phyloP scores from a whole-genome alignment of 1,140 invertebrate genomes.

The Bradynema listronoti region DNA sequence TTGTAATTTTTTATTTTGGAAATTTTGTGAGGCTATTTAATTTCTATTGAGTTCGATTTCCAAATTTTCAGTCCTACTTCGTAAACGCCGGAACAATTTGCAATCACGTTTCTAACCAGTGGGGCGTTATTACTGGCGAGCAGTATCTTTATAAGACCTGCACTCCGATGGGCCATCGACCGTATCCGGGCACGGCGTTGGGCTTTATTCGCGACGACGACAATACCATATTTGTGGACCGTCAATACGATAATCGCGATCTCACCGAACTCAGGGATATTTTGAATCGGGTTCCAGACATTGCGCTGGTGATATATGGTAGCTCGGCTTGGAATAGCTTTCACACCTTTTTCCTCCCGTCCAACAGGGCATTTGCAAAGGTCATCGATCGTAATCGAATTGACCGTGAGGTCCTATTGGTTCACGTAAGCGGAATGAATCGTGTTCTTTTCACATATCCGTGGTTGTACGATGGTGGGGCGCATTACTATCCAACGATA shows the following conservation, averaged over 20 bases:
- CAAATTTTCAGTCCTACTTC: conserved; percentile 51
- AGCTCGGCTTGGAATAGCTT: conserved; percentile 58
- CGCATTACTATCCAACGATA: conserved; percentile 56
- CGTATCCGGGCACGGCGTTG: conserved; percentile 55
- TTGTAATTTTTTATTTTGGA: conserved; percentile 39
- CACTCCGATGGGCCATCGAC: conserved; percentile 57
- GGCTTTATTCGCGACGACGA: conserved; percentile 52
- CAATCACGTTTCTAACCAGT: conserved; percentile 56
- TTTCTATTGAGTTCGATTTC: neutral
- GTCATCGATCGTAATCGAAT: conserved; percentile 55
- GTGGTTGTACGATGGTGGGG: conserved; percentile 56
- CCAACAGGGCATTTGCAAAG: conserved; percentile 53
- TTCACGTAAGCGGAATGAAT: conserved; percentile 56
- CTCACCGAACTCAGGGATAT: conserved; percentile 55
- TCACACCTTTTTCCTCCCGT: conserved; percentile 56
- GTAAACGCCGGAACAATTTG: conserved; percentile 52
- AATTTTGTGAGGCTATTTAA: neutral
- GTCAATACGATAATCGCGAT: conserved; percentile 56
- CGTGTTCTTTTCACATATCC: conserved; percentile 53
- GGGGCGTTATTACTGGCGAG: conserved; percentile 58
- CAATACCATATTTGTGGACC: conserved; percentile 47
- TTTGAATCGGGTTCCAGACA: conserved; percentile 55
- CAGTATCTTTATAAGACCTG: conserved; percentile 55
- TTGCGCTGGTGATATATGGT: conserved; percentile 55
- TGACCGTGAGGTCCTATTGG: conserved; percentile 55